These are phyloP conservation scores for Metacarcinus magister DNA, from an alignment of 2,888 invertebrate species.

Conservation along the genomic window DNA sequence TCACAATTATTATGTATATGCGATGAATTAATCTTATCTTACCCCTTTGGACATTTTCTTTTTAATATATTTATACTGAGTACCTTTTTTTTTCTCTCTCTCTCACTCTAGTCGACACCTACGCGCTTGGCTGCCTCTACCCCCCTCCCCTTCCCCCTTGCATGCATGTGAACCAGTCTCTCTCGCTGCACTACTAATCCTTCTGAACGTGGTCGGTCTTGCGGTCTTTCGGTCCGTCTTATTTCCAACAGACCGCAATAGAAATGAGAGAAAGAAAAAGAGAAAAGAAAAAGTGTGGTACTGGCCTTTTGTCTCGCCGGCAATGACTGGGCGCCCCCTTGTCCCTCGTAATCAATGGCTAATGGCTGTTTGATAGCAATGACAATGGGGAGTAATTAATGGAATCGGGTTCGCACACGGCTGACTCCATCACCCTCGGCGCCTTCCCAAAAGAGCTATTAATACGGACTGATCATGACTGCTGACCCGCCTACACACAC, in stretches of 20 bases:
- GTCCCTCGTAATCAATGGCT: background rate
- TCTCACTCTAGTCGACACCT: background rate
- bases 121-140: background rate
- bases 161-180: background rate
- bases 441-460: background rate
- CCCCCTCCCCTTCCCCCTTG: background rate
- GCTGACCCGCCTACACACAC: constrained; percentile 14
- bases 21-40: background rate
- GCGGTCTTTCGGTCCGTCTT: background rate
- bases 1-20: background rate
- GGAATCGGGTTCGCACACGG: background rate
- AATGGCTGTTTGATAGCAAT: constrained; percentile 36
- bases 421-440: background rate
- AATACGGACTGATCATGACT: background rate
- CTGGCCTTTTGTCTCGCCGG: constrained; percentile 20
- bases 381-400: constrained; percentile 48
- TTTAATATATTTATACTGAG: background rate
- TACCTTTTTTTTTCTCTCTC: background rate
- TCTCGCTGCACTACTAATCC: background rate
- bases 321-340: constrained; percentile 39
- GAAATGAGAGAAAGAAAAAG: background rate
- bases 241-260: background rate
- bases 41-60: background rate
- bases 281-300: background rate
- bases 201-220: background rate